Percentiles rank a stretch among this genome's conserved stretches.
Evolutionary conservation across 2,113 vertebrate genomes (phyloP).

Genomic region (Cyanoramphus novaezelandiae): DNA sequence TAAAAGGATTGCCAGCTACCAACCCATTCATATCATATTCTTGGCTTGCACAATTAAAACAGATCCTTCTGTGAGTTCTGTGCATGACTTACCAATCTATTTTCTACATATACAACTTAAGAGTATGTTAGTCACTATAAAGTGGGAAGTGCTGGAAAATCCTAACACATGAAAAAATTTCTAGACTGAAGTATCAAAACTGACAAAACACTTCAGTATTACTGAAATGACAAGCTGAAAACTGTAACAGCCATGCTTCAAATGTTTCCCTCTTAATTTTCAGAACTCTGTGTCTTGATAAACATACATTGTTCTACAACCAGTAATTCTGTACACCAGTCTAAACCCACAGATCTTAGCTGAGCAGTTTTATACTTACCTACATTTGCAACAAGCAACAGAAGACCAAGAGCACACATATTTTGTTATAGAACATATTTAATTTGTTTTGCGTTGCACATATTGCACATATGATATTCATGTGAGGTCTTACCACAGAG

Average conservation of each 20-base stretch:
- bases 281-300: background rate
- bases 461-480: background rate
- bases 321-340: background rate
- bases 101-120: background rate
- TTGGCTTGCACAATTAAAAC: background rate
- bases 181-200: background rate
- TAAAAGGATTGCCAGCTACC: background rate
- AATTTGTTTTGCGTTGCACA: background rate
- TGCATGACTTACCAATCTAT: background rate
- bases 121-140: background rate
- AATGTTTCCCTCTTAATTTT: background rate
- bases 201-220: background rate
- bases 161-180: background rate
- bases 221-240: background rate
- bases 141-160: background rate
- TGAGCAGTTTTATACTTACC: background rate
- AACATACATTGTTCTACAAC: background rate
- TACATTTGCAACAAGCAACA: background rate
- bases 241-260: background rate
- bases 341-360: background rate
- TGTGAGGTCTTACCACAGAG: background rate
- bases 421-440: background rate
- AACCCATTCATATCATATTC: background rate
- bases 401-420: background rate
- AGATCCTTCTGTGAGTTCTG: background rate